Conservation (phyloP, 2,888 invertebrate species). For the Nasonia oneida region DNA sequence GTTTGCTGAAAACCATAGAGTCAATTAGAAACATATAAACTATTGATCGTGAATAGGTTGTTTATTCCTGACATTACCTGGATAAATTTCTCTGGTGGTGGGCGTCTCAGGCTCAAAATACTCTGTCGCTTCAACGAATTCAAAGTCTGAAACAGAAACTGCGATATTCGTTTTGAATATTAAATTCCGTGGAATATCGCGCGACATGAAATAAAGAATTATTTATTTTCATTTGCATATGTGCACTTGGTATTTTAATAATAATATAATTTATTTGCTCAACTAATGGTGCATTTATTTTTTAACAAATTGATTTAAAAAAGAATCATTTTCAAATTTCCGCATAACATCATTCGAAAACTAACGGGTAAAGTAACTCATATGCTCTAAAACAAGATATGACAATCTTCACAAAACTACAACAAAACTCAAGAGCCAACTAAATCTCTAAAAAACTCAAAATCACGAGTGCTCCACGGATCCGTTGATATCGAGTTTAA, state of each 20-base stretch:
- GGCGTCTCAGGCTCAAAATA: neutral
- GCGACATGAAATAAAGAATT: neutral
- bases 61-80: neutral
- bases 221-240: neutral
- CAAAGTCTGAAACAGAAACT: constrained; percentile 24
- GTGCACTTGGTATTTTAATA: neutral
- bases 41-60: neutral
- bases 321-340: too few relatives aligned
- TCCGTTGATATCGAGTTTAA: neutral
- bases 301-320: too few relatives aligned
- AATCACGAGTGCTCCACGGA: neutral
- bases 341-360: too few relatives aligned
- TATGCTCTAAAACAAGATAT: too few relatives aligned
- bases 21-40: neutral
- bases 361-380: too few relatives aligned
- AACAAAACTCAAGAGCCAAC: neutral
- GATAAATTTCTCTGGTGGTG: neutral
- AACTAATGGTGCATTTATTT: too few relatives aligned
- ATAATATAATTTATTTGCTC: neutral
- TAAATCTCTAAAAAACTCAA: neutral
- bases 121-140: neutral
- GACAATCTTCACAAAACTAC: neutral
- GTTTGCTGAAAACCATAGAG: neutral
- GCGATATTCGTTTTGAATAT: neutral
- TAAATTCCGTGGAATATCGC: neutral